phyloP scores from a whole-genome alignment of 2,888 invertebrate genomes.

The Opisthograptis luteolata region DNA sequence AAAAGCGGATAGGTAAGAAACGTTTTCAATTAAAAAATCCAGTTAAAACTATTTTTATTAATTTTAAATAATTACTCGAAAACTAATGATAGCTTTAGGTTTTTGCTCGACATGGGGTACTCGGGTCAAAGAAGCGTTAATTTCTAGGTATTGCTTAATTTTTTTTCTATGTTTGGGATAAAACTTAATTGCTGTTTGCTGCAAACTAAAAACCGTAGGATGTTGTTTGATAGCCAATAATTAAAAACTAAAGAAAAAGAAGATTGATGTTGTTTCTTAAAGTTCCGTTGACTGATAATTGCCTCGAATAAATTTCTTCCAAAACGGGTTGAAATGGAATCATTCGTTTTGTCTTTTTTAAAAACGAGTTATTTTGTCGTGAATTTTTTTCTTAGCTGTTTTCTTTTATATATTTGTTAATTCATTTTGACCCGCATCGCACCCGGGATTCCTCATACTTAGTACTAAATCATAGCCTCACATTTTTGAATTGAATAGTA shows the following conservation, averaged over 20 bases:
- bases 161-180: constrained; percentile 10
- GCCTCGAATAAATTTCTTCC: too few species aligned
- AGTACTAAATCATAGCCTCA: too few species aligned
- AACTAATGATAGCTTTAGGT: background rate
- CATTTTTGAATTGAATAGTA: too few species aligned
- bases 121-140: background rate
- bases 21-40: too few species aligned
- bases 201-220: constrained; percentile 3
- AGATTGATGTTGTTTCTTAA: background rate
- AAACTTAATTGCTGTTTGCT: constrained; percentile 6
- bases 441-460: too few species aligned
- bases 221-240: constrained; percentile 7
- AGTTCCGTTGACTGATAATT: background rate
- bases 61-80: background rate
- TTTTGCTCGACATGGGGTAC: background rate
- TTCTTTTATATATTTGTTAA: too few species aligned
- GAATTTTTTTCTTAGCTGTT: too few species aligned
- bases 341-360: too few species aligned
- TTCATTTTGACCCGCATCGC: too few species aligned
- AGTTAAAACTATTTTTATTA: background rate
- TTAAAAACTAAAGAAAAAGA: background rate
- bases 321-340: too few species aligned
- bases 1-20: background rate
- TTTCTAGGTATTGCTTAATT: background rate
- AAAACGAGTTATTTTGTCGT: too few species aligned